Conservation (phyloP, 2,888 invertebrate genomes). For the Heliothis peltigera region DNA sequence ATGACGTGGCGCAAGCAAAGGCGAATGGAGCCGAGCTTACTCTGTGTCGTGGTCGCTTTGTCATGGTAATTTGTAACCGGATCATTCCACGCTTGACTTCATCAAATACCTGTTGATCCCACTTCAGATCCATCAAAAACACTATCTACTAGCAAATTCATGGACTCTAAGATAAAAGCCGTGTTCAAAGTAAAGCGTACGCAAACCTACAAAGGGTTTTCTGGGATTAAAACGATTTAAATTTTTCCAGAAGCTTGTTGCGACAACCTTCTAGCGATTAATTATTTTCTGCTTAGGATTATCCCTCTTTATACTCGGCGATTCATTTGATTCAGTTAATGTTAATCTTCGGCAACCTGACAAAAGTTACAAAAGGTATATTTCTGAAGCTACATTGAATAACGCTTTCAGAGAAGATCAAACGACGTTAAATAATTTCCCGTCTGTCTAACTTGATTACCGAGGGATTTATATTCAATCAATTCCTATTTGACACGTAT, state of each 20-base stretch:
- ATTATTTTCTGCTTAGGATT: slow-evolving; percentile 38
- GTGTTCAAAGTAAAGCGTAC: slow-evolving; percentile 16
- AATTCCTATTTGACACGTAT: slow-evolving; percentile 23
- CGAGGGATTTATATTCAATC: background rate
- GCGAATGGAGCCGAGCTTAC: slow-evolving; percentile 52
- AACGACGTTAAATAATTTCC: background rate
- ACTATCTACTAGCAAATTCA: slow-evolving; percentile 36
- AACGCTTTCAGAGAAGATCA: slow-evolving; percentile 7
- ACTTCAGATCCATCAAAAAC: slow-evolving; percentile 43
- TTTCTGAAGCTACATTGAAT: background rate
- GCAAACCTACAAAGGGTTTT: slow-evolving; percentile 27
- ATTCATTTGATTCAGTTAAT: slow-evolving; percentile 24
- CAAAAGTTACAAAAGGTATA: background rate
- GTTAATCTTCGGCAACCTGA: slow-evolving; percentile 1
- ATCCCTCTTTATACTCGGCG: slow-evolving; percentile 18
- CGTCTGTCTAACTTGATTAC: background rate
- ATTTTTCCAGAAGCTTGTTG: slow-evolving; percentile 30
- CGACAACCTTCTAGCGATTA: slow-evolving; percentile 16
- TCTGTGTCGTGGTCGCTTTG: slow-evolving; percentile 66
- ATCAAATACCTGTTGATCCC: slow-evolving; percentile 70
- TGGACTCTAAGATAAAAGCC: slow-evolving; percentile 34
- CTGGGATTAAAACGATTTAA: slow-evolving; percentile 37
- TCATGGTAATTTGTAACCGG: slow-evolving; percentile 74
- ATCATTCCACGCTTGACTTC: slow-evolving; percentile 63
- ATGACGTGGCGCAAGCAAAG: slow-evolving; percentile 55